Evolutionary conservation across 2,888 invertebrate genomes (phyloP).

Genomic region (Amphipyra berbera): DNA sequence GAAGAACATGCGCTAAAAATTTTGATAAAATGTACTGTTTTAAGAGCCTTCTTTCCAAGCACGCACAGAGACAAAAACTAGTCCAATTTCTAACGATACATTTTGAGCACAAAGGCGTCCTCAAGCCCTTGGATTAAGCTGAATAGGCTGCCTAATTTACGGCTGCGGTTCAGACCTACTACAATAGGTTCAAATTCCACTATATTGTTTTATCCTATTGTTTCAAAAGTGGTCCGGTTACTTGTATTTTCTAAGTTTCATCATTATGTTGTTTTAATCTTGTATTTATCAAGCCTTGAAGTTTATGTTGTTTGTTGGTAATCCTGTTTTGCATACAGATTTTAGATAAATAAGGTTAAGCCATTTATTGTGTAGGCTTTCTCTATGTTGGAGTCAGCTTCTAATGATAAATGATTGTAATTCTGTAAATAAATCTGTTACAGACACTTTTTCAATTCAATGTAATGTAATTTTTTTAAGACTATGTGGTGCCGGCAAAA

Average conservation of each 20-base stretch:
- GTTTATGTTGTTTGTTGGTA: background rate
- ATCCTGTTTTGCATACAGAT: slow-evolving; percentile 13
- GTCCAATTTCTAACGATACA: background rate
- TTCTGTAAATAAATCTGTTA: no score
- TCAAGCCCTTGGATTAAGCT: slow-evolving; percentile 30
- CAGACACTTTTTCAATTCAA: no score
- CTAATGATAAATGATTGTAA: no score
- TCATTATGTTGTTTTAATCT: slow-evolving; percentile 13
- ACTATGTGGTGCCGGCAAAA: no score
- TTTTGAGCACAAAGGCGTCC: slow-evolving; percentile 21
- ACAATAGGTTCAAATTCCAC: slow-evolving; percentile 38
- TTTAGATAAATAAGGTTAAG: background rate
- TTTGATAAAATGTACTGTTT: no score
- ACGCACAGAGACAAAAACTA: slow-evolving; percentile 13
- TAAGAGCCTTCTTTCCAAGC: background rate
- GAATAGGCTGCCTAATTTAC: slow-evolving; percentile 47
- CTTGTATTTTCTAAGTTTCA: slow-evolving; percentile 15
- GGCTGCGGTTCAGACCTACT: slow-evolving; percentile 10
- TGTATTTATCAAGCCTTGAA: background rate
- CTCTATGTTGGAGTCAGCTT: no score
- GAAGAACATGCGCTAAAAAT: no score
- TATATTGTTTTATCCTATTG: slow-evolving; percentile 29
- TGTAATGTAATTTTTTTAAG: no score
- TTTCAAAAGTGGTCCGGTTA: slow-evolving; percentile 1
- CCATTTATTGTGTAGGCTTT: background rate